Evolutionary conservation across 2,888 invertebrate genomes (phyloP), one percentile per base, ranked within the genome.

Genomic region (Cephus pulcher): DNA sequence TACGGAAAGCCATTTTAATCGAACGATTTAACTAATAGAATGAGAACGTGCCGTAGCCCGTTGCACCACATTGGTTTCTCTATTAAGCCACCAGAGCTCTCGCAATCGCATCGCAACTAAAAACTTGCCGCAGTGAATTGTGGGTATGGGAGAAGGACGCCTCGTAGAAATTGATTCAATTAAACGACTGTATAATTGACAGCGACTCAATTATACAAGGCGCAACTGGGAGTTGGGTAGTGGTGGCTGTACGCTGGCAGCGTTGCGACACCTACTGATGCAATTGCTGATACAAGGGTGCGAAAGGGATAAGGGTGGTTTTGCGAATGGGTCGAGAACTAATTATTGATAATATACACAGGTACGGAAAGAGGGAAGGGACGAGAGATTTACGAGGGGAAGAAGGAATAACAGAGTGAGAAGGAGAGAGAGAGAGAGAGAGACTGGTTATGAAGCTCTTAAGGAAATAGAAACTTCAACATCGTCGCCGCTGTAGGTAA

Each of bases 171-270:
- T 84, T 82, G 83, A 80, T 78, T 75, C 82, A 86, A 85, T 84
- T 86, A 85, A 84, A 81, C 75, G 79, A 73, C 77, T 76, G 80
- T 80, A 80, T 87, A 86, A 87, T 87, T 87, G 86, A 87, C 86
- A 80, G 79, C 76, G 80, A 83, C 80, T 84, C 84, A 82, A 87
- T 85, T 83, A 83, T 75, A 77, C 77, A 80, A 56, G 23, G 23
- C 23, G 23, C 23, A 56, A 56, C 23, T 56, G 56, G 23, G 23
- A 23, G 56, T 56, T 56, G 56, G 56, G 9, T 56, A 56, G 23
- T 56, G 23, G 56, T 56, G 56, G 56, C 56, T 56, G 9, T 9
- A 56, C 23, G 9, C 4, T 56, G 9, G 9, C 23, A 56, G 15
- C 56, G 56, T 56, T 56, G 9, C 56, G 23, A 56, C 23, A 56